Evolutionary conservation across 2,113 vertebrate genomes (phyloP).

Genomic region (Pseudopodoces humilis): DNA sequence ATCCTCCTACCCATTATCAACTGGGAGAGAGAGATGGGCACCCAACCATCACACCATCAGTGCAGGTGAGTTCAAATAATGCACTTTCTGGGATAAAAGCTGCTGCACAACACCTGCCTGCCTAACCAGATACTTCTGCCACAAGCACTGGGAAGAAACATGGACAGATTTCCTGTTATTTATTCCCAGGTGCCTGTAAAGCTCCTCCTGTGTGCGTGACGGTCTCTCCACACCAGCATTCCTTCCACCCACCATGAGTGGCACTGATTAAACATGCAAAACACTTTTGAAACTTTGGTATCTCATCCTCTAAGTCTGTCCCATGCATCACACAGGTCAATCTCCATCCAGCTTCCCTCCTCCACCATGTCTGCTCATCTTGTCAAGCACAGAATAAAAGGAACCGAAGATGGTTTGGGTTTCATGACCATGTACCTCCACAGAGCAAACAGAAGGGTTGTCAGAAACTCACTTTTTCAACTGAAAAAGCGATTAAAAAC

Average conservation of each 20-base stretch:
- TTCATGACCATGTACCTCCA: background rate
- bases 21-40: background rate
- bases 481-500: background rate
- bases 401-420: background rate
- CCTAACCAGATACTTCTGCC: background rate
- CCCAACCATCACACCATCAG: background rate
- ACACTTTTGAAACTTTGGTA: background rate
- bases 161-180: background rate
- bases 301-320: background rate
- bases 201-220: fast-evolving
- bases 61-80: background rate
- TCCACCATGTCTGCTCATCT: fast-evolving
- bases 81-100: background rate
- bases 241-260: fast-evolving
- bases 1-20: background rate
- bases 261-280: background rate
- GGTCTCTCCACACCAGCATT: background rate
- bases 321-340: fast-evolving
- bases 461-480: background rate
- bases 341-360: background rate
- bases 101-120: background rate
- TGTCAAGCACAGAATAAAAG: background rate
- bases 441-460: background rate
- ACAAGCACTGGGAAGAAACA: background rate
- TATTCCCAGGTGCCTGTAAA: background rate